These are phyloP conservation scores for Cheirogaleus medius DNA, from an alignment of 2,113 vertebrate species.

Conservation along the genomic window DNA sequence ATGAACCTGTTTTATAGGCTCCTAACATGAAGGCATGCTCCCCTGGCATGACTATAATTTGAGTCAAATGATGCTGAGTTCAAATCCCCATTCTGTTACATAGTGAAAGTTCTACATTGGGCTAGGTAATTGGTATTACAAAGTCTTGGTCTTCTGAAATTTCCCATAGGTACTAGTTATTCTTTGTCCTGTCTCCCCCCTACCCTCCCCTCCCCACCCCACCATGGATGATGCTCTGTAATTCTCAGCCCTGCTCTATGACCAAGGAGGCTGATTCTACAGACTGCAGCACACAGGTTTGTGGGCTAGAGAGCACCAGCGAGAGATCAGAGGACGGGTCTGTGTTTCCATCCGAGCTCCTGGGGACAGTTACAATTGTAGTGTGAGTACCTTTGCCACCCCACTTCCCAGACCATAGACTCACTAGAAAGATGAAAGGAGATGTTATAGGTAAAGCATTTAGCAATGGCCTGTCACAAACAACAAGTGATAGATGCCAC, in stretches of 20 bases:
- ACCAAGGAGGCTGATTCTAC: neutral
- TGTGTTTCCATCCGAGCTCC: neutral
- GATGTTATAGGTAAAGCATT: neutral
- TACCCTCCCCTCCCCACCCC: accelerated
- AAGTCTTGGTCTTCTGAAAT: neutral
- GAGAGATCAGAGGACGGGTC: neutral
- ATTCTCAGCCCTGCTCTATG: neutral
- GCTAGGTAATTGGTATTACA: neutral
- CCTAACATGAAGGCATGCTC: neutral
- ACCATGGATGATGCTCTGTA: neutral
- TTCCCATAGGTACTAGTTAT: neutral
- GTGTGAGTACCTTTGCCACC: neutral
- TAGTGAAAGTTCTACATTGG: neutral
- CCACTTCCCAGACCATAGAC: neutral
- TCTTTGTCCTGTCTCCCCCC: neutral
- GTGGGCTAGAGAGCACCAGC: neutral
- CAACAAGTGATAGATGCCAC: neutral
- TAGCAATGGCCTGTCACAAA: neutral
- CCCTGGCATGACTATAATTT: neutral
- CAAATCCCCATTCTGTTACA: neutral
- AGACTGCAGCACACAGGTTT: neutral
- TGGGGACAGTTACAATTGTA: neutral
- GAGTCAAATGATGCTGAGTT: neutral
- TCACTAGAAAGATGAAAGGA: neutral
- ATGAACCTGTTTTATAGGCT: neutral